Base-by-base conservation (phyloP, 1,140 invertebrate species). In the Halotydeus destructor region DNA sequence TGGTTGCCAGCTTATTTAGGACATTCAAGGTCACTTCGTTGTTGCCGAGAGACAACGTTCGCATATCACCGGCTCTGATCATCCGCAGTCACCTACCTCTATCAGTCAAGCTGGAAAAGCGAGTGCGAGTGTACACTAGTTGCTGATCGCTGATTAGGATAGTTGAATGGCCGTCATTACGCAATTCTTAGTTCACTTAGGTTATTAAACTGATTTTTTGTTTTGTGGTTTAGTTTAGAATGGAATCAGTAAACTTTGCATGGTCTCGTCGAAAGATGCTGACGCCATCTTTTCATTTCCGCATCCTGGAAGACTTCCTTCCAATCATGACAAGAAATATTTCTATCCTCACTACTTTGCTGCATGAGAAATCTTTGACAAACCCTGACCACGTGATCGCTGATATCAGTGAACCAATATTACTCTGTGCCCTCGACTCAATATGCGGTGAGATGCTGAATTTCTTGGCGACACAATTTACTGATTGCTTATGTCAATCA, bases 281-380 rank as follows among this genome's bases (percentile, higher is more conserved):
- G 6, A 89, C 83, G 1, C 84, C 84, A 19, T 74, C 82, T 0
- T 89, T 91, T 57, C 84, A 88, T 59, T 84, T 85, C 53, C 71
- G 74, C 43, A 83, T 91, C 34, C 62, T 91, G 30, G 74, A 89
- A 49, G 71, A 79, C 48, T 89, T 88, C 53, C 53, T 84, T 6
- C 70, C 72, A 16, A 69, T 85, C 1, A 83, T 91, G 57, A 74
- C n/a, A n/a, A n/a, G n/a, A n/a, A n/a, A n/a, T n/a, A n/a, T n/a
- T n/a, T n/a, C n/a, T n/a, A n/a, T n/a, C n/a, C n/a, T n/a, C n/a
- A n/a, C n/a, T 27, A 75, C 38, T n/a, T n/a, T n/a, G n/a, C n/a
- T n/a, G n/a, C n/a, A n/a, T n/a, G n/a, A n/a, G n/a, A n/a, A n/a
- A n/a, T n/a, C n/a, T n/a, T n/a, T n/a, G n/a, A n/a, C n/a, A n/a